Evolutionary conservation across 2,888 invertebrate genomes (phyloP), one percentile per base, ranked within the genome.

Genomic region (Operophtera brumata): DNA sequence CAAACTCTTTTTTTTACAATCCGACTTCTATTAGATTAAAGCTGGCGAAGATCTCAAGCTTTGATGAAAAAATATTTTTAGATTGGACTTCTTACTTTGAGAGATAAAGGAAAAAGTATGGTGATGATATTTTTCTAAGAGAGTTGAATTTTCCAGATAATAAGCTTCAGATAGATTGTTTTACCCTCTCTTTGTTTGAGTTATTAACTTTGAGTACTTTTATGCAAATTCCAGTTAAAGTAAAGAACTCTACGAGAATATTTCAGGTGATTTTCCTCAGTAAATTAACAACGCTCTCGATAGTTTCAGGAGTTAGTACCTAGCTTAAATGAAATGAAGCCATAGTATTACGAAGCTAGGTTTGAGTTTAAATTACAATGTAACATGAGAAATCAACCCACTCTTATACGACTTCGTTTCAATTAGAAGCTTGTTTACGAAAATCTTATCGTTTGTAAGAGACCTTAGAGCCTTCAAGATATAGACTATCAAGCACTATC

Each of bases 11-110:
- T 9, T 36, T 36, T 11, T 12, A 46, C n/a, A 57, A 50, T 59
- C 59, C 37, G 54, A 57, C 50, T 57, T 50, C 54, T 54, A 55
- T 64, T 58, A 54, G 60, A 59, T 62, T 64, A 62, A 62, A 48
- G 50, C 51, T 47, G 42, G 36, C 47, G 42, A 57, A 55, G 53
- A 57, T 53, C 36, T 47, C 42, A 32, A 42, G 44, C 37, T 42
- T 43, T 53, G 42, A 52, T 58, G 57, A 48, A 56, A 59, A 64
- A 57, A 57, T 54, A 51, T 57, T 62, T 58, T 60, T 44, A 47
- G 60, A 62, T 58, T 61, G 61, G 58, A 62, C 54, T 57, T 59
- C 49, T 54, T 47, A 45, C 53, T 57, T 48, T 35, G 14, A 40
- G 47, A 50, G 51, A 57, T 61, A 53, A 56, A 59, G 50, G 40